These are phyloP conservation scores for Solen grandis DNA, from an alignment of 1,140 invertebrate genomes.

Conservation along the genomic window DNA sequence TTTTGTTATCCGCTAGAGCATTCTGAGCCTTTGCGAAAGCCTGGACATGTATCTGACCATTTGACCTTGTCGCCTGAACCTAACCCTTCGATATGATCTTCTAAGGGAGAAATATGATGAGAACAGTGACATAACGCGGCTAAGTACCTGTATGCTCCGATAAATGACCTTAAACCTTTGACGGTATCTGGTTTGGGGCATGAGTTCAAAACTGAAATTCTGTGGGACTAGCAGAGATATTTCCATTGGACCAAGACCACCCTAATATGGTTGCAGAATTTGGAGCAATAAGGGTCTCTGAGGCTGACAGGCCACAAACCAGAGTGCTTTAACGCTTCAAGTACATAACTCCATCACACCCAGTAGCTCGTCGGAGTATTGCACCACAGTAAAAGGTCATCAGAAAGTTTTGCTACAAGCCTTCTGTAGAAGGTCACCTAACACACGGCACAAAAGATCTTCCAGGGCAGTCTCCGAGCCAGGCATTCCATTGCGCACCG, in stretches of 20 bases:
- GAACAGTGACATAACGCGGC: slow-evolving; percentile 53
- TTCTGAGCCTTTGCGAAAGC: slow-evolving; percentile 11
- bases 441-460: slow-evolving; percentile 57
- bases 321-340: slow-evolving; percentile 27
- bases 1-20: background rate
- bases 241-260: slow-evolving; percentile 54
- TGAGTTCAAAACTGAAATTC: slow-evolving; percentile 34
- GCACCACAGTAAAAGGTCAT: slow-evolving; percentile 53
- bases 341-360: slow-evolving; percentile 21
- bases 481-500: slow-evolving; percentile 62
- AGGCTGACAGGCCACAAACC: slow-evolving; percentile 22
- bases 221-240: slow-evolving; percentile 46
- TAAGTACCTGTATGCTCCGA: slow-evolving; percentile 56
- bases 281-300: slow-evolving; percentile 36
- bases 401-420: slow-evolving; percentile 52
- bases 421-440: slow-evolving; percentile 59
- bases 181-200: slow-evolving; percentile 41
- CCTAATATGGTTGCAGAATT: slow-evolving; percentile 40
- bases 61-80: slow-evolving; percentile 50
- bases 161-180: slow-evolving; percentile 49
- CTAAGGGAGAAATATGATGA: slow-evolving; percentile 32
- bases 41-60: slow-evolving; percentile 48
- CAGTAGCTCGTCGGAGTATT: slow-evolving; percentile 30
- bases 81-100: slow-evolving; percentile 52
- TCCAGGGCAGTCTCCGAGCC: slow-evolving; percentile 61